Conservation (phyloP, 1,140 invertebrate genomes). For the Ditylenchus dipsaci region DNA sequence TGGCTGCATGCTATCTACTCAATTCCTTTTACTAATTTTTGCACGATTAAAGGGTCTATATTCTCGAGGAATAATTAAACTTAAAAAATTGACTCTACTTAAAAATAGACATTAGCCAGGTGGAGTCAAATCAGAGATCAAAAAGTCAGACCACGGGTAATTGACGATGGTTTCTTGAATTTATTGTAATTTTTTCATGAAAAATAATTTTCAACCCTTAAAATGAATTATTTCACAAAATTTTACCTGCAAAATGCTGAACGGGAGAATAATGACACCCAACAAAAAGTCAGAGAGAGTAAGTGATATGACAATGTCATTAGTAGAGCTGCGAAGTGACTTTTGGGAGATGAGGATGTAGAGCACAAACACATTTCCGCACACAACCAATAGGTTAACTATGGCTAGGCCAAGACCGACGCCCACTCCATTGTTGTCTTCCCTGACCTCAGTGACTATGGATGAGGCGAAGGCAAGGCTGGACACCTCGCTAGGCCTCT, state of each 20-base stretch:
- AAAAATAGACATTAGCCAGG: too few species aligned
- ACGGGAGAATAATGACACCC: slow-evolving; percentile 60
- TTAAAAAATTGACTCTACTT: too few species aligned
- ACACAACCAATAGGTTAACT: slow-evolving; percentile 53
- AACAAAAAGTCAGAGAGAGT: slow-evolving; percentile 59
- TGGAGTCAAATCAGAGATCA: too few species aligned
- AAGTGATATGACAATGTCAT: slow-evolving; percentile 53
- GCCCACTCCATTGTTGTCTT: slow-evolving; percentile 57
- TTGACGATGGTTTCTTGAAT: too few species aligned
- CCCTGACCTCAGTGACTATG: not conserved
- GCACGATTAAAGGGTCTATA: too few species aligned
- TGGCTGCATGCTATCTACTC: too few species aligned
- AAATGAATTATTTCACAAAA: not conserved
- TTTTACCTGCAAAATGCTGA: slow-evolving; percentile 55
- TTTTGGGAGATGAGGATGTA: slow-evolving; percentile 52
- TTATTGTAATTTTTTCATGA: too few species aligned
- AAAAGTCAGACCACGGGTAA: too few species aligned
- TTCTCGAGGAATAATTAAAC: too few species aligned
- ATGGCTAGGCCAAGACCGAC: slow-evolving; percentile 48
- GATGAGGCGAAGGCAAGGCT: not conserved
- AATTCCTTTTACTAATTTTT: too few species aligned
- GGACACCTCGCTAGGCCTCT: not conserved
- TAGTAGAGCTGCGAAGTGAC: slow-evolving; percentile 53
- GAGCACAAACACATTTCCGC: slow-evolving; percentile 54
- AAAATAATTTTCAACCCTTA: too few species aligned